phyloP scores from a whole-genome alignment of 2,888 invertebrate species.

The Strigamia transsilvanica region DNA sequence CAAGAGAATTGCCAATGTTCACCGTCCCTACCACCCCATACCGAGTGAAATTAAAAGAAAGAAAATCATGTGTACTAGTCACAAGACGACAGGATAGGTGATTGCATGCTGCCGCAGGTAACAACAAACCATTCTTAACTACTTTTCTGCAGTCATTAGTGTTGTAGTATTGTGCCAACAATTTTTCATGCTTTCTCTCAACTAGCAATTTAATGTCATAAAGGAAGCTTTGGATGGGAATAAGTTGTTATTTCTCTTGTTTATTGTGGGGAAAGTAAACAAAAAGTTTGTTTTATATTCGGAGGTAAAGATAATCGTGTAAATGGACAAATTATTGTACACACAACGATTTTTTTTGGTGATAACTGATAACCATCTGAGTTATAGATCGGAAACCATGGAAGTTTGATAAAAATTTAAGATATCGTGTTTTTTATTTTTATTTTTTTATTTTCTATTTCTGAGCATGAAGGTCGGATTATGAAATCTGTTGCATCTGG shows the following conservation, averaged over 20 bases:
- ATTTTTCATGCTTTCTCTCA: background rate
- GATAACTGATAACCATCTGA: too few species aligned
- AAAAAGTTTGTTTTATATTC: background rate
- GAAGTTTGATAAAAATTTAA: too few species aligned
- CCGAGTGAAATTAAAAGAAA: conserved; percentile 42
- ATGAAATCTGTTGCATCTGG: too few species aligned
- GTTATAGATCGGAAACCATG: too few species aligned
- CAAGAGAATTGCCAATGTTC: conserved; percentile 47
- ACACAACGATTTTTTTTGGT: background rate
- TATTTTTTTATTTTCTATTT: too few species aligned
- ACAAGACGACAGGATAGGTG: conserved; percentile 35
- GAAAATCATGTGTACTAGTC: conserved; percentile 40
- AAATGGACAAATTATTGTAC: background rate
- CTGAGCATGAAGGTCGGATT: too few species aligned
- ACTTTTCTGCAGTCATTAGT: conserved; percentile 13
- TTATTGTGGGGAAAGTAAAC: background rate
- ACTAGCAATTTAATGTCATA: background rate
- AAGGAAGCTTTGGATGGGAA: background rate
- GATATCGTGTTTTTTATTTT: too few species aligned
- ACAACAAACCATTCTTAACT: background rate
- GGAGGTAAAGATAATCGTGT: background rate
- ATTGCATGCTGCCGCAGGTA: conserved; percentile 48
- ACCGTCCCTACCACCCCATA: conserved; percentile 44
- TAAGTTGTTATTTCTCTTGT: background rate
- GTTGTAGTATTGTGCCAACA: background rate